These are phyloP conservation scores for Syngnathus acus DNA, from an alignment of 2,797 vertebrate species.

Conservation along the genomic window DNA sequence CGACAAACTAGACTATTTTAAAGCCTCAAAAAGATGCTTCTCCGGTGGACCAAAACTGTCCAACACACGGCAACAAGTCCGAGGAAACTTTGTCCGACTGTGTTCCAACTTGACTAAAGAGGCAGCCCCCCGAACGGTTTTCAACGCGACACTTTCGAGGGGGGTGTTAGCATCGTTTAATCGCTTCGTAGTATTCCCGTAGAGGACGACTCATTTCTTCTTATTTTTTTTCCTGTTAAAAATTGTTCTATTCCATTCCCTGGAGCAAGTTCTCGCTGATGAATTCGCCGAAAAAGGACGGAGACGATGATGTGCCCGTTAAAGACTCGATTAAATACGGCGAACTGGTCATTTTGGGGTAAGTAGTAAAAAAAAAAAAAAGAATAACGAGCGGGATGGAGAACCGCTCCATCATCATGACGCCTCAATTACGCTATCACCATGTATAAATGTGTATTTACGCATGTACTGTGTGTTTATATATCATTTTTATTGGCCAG, in stretches of 20 bases:
- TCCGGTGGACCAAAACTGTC: slow-evolving; percentile 43
- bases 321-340: slow-evolving; percentile 96
- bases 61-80: slow-evolving; percentile 44
- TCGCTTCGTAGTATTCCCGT: slow-evolving; percentile 37
- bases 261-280: slow-evolving; percentile 73
- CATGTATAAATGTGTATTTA: neutral
- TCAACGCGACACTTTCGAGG: slow-evolving; percentile 37
- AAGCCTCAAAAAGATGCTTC: slow-evolving; percentile 58
- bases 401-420: slow-evolving; percentile 11
- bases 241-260: slow-evolving; percentile 9
- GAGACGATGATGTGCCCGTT: slow-evolving; percentile 81
- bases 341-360: slow-evolving; percentile 92
- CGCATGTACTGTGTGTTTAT: neutral
- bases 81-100: slow-evolving; percentile 53
- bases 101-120: slow-evolving; percentile 53
- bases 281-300: slow-evolving; percentile 90
- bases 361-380: slow-evolving; percentile 56
- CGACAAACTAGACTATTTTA: slow-evolving; percentile 25
- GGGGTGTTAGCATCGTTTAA: slow-evolving; percentile 58
- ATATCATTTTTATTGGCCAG: neutral
- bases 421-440: neutral
- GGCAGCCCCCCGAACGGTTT: slow-evolving; percentile 6
- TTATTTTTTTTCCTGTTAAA: slow-evolving; percentile 6
- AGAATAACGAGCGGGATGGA: slow-evolving; percentile 11
- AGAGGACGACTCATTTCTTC: slow-evolving; percentile 37